These are phyloP conservation scores for Cyprinodon variegatus DNA, from an alignment of 2,113 vertebrate species.

Conservation along the genomic window DNA sequence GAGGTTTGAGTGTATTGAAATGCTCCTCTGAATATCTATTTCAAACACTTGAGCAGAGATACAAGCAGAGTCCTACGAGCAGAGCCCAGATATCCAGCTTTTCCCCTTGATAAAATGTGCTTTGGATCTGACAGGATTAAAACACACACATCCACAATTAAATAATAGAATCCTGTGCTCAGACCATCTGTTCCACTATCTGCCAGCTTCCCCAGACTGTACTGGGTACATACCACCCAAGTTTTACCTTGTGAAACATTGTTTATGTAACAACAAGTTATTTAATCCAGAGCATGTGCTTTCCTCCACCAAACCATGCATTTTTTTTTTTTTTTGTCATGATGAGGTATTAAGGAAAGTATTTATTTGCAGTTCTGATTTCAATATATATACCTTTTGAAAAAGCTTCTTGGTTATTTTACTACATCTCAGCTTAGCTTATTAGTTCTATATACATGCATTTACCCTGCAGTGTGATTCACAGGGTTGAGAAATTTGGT, in stretches of 20 bases:
- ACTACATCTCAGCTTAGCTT: slow-evolving; percentile 78
- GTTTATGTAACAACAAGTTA: slow-evolving; percentile 41
- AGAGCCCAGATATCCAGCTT: slow-evolving; percentile 41
- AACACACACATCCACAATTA: slow-evolving; percentile 59
- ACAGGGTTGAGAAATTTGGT: slow-evolving; percentile 67
- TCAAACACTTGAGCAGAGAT: slow-evolving; percentile 70
- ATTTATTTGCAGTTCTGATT: slow-evolving; percentile 63
- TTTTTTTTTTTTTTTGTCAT: neutral
- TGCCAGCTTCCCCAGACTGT: slow-evolving; percentile 20
- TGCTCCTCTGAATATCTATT: slow-evolving; percentile 40
- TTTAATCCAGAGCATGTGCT: slow-evolving; percentile 40
- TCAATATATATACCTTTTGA: slow-evolving; percentile 69
- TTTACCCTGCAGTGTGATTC: slow-evolving; percentile 66
- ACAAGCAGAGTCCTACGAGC: slow-evolving; percentile 44
- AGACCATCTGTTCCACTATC: slow-evolving; percentile 53
- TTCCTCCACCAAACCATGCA: neutral
- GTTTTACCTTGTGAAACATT: slow-evolving; percentile 31
- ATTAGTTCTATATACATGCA: slow-evolving; percentile 77
- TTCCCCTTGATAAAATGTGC: slow-evolving; percentile 35
- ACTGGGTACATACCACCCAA: slow-evolving; percentile 6
- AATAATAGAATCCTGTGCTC: slow-evolving; percentile 57
- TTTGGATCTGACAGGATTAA: slow-evolving; percentile 38
- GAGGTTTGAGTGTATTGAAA: slow-evolving; percentile 35
- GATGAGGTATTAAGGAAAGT: slow-evolving; percentile 25
- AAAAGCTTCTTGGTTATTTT: slow-evolving; percentile 56